Evolutionary conservation across 1,140 invertebrate species (phyloP), one percentile per base, ranked within the genome.

Genomic region (Papilio dardanus): DNA sequence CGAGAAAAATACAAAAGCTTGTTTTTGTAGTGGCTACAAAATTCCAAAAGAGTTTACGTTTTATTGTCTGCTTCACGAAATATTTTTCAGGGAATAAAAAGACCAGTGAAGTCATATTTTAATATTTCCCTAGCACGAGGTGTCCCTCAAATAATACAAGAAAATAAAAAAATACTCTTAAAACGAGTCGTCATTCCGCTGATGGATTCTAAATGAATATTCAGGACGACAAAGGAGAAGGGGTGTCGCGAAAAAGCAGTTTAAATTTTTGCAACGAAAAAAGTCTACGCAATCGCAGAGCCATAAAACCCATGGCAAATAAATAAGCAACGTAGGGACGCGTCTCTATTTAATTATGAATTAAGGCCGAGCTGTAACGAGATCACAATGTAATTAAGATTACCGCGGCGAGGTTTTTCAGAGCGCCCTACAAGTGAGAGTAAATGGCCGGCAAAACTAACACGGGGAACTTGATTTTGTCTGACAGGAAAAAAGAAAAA

Each of bases 341-440:
- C 82, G 89, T 86, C 85, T 85, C 89, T 90, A 88, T 91, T 93
- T 92, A 92, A 92, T 92, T 93, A 92, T 93, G 89, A 93, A 93
- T 93, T 91, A 93, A 85, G 86, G 86, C 83, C 86, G 81, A 77
- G 78, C 88, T 83, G 89, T 92, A 92, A 93, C 87, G 86, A 91
- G 90, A 92, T 91, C 90, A 90, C 91, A 92, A 91, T 91, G 85
- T 92, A 92, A 92, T 92, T 91, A 92, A 92, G 91, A 92, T 92
- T 92, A 92, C 91, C 88, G 91, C 83, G 87, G 83, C 85, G 83
- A 83, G 87, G 79, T 90, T 92, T 91, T 92, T 89, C 82, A 86
- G 80, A 80, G 75, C 74, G 71, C 80, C 81, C 78, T 81, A 83
- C 83, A 87, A 89, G 88, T 87, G 82, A 86, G 87, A 86, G 85